These are phyloP conservation scores for Chrysopa pallens DNA, from an alignment of 1,140 invertebrate genomes.

Conservation along the genomic window DNA sequence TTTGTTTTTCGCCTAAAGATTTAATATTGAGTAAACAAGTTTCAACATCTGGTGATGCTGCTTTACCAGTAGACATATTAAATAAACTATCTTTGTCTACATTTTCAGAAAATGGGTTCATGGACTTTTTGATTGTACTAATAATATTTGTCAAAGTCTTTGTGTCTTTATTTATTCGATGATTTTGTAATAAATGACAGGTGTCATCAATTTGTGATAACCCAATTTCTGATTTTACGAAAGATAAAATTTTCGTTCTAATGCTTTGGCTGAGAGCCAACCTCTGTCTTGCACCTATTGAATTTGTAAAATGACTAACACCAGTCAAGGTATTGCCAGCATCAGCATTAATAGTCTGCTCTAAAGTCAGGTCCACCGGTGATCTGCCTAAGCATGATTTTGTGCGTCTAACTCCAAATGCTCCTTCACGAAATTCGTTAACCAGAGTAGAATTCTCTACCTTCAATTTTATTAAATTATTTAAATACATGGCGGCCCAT, in stretches of 20 bases:
- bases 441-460: slow-evolving; percentile 7
- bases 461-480: slow-evolving; percentile 10
- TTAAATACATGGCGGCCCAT: slow-evolving; percentile 11
- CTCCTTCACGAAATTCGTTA: slow-evolving; percentile 8
- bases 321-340: slow-evolving; percentile 13
- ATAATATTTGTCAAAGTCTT: slow-evolving; percentile 10
- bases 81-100: slow-evolving; percentile 12
- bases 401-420: slow-evolving; percentile 11
- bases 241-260: slow-evolving; percentile 19
- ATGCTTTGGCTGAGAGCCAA: slow-evolving; percentile 15
- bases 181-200: slow-evolving; percentile 11
- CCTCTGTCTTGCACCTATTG: slow-evolving; percentile 14
- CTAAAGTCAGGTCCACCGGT: background rate
- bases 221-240: no score
- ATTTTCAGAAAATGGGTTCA: slow-evolving; percentile 12
- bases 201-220: slow-evolving; percentile 9
- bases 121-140: slow-evolving; percentile 8
- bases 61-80: slow-evolving; percentile 15
- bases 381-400: slow-evolving; percentile 1
- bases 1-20: slow-evolving; percentile 11
- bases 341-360: slow-evolving; percentile 8
- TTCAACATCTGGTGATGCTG: slow-evolving; percentile 10
- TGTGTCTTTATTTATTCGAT: slow-evolving; percentile 11
- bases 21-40: slow-evolving; percentile 12
- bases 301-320: slow-evolving; percentile 10